These are phyloP conservation scores for Pempheris klunzingeri DNA, from an alignment of 2,797 vertebrate genomes.

Conservation along the genomic window DNA sequence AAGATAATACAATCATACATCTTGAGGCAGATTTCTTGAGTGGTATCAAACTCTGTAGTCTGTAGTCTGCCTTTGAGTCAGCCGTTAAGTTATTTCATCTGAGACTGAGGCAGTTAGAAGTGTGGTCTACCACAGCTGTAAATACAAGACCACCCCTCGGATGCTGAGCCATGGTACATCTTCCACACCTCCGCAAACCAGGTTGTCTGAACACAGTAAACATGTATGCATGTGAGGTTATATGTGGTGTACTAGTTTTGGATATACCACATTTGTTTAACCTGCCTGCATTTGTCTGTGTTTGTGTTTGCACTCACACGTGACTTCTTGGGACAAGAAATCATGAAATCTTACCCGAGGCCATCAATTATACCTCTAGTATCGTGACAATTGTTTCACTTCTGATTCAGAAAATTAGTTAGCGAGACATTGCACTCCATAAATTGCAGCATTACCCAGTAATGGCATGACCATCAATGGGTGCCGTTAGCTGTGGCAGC, in stretches of 20 bases:
- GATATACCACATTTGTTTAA: neutral
- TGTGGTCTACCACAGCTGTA: constrained; percentile 74
- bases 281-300: neutral
- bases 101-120: constrained; percentile 26
- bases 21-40: constrained; percentile 31
- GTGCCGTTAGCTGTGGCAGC: constrained; percentile 46
- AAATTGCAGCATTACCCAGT: constrained; percentile 11
- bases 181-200: constrained; percentile 38
- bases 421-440: constrained; percentile 23
- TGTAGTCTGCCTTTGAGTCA: constrained; percentile 58
- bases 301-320: neutral
- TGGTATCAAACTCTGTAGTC: constrained; percentile 26
- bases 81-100: constrained; percentile 39
- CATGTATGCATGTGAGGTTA: constrained; percentile 10
- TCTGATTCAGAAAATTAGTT: constrained; percentile 28
- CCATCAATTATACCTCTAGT: constrained; percentile 2
- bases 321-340: neutral
- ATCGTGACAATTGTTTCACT: constrained; percentile 20
- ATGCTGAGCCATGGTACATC: neutral
- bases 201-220: constrained; percentile 57
- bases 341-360: neutral
- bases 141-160: constrained; percentile 57
- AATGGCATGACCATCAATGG: constrained; percentile 18
- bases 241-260: constrained; percentile 5
- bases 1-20: neutral